Evolutionary conservation across 2,113 vertebrate species (phyloP).

Genomic region (Athene noctua): DNA sequence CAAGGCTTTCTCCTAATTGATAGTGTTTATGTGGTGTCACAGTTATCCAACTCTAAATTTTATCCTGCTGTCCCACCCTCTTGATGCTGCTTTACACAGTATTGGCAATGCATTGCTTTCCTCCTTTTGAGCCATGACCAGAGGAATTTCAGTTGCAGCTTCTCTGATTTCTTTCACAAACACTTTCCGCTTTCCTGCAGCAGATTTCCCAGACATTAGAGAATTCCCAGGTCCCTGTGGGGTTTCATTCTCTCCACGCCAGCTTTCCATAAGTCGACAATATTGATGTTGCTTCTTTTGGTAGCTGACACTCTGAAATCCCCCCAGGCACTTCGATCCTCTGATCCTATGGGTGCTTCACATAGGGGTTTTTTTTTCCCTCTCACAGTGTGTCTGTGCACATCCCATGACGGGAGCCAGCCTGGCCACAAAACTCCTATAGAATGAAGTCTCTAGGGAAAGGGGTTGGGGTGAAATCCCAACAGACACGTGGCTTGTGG

Average conservation of each 20-base stretch:
- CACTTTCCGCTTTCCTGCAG: conserved; percentile 10
- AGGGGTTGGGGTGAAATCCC: neutral
- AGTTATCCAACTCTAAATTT: neutral
- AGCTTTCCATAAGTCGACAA: neutral
- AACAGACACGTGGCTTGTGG: rapidly evolving
- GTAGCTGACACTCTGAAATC: neutral
- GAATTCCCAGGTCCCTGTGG: conserved; percentile 15
- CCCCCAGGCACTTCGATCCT: neutral
- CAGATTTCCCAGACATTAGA: conserved; percentile 27
- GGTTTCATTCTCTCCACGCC: neutral
- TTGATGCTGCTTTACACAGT: neutral
- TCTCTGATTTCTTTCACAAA: conserved; percentile 18
- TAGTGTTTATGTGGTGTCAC: neutral
- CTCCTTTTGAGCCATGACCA: neutral
- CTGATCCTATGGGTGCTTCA: neutral
- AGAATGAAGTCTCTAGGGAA: neutral
- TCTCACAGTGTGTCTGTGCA: too few species aligned
- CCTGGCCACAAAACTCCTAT: neutral
- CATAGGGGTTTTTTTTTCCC: neutral
- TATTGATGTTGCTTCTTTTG: neutral
- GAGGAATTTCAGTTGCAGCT: conserved; percentile 21
- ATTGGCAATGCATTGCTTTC: neutral
- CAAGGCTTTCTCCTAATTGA: neutral
- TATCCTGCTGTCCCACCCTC: neutral
- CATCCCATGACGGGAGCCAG: neutral